A percentile compares a stretch with the other conserved stretches of the same genome.
These are phyloP conservation scores for Prionace glauca DNA, from an alignment of 2,797 vertebrate species.

Conservation along the genomic window DNA sequence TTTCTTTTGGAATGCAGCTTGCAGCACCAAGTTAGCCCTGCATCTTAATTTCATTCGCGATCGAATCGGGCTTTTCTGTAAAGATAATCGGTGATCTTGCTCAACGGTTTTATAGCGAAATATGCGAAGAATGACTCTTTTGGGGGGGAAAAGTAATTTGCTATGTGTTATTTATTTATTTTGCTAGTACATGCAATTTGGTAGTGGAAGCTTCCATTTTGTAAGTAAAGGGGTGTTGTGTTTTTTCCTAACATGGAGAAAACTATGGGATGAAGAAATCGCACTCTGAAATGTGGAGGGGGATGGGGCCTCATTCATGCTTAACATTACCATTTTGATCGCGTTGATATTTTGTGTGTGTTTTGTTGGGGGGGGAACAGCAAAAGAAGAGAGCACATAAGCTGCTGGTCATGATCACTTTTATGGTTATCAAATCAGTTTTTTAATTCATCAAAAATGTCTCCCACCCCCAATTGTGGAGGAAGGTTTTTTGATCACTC, in stretches of 20 bases:
- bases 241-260: conserved; percentile 75
- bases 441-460: conserved; percentile 52
- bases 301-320: conserved; percentile 86
- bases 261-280: conserved; percentile 67
- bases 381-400: conserved; percentile 61
- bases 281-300: conserved; percentile 72
- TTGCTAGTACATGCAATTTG: conserved; percentile 62
- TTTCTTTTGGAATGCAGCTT: conserved; percentile 65
- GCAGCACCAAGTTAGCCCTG: conserved; percentile 60
- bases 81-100: neutral
- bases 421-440: conserved; percentile 56
- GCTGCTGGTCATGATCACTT: conserved; percentile 71
- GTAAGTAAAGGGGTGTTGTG: conserved; percentile 71
- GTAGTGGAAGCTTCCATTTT: conserved; percentile 98
- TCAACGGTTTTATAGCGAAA: neutral
- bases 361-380: conserved; percentile 65
- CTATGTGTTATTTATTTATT: conserved; percentile 42
- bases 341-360: conserved; percentile 93
- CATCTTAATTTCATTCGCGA: conserved; percentile 44
- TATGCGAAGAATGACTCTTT: neutral
- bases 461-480: neutral
- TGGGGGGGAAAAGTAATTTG: conserved; percentile 32
- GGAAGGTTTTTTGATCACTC: conserved; percentile 16
- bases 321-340: conserved; percentile 98
- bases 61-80: neutral